Evolutionary conservation across 2,113 vertebrate genomes (phyloP).

Genomic region (Isurus oxyrinchus): DNA sequence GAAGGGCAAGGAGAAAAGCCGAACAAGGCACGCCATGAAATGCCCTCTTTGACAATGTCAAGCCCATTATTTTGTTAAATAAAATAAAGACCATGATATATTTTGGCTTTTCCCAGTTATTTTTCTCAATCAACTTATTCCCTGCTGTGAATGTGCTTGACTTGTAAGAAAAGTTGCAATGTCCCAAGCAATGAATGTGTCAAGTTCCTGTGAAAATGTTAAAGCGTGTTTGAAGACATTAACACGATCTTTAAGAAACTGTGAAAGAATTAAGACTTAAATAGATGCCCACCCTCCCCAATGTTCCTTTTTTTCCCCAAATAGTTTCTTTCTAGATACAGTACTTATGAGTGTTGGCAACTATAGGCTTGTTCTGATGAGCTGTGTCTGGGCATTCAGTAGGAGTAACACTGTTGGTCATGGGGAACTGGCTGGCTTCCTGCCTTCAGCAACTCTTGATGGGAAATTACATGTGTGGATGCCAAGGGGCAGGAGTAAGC

Average conservation of each 20-base stretch:
- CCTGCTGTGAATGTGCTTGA: not conserved
- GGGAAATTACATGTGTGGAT: not conserved
- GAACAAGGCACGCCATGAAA: not conserved
- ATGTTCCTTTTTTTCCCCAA: not conserved
- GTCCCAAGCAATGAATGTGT: not conserved
- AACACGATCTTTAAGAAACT: not conserved
- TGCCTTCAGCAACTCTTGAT: not conserved
- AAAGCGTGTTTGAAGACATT: not conserved
- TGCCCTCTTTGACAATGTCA: not conserved
- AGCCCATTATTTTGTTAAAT: not conserved
- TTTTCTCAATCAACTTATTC: not conserved
- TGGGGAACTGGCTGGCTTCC: not conserved
- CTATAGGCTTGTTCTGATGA: not conserved
- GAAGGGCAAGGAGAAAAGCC: not conserved
- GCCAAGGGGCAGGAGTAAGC: not conserved
- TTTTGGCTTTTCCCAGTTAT: not conserved
- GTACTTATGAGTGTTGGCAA: not conserved
- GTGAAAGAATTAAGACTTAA: not conserved
- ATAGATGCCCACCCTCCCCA: not conserved
- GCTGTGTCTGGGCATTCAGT: not conserved
- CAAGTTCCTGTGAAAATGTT: not conserved
- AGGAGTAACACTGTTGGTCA: not conserved
- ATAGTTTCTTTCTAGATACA: not conserved
- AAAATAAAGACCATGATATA: not conserved
- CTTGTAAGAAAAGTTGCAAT: not conserved